Conservation (phyloP, 2,888 invertebrate genomes). For the Dendrolimus pini region DNA sequence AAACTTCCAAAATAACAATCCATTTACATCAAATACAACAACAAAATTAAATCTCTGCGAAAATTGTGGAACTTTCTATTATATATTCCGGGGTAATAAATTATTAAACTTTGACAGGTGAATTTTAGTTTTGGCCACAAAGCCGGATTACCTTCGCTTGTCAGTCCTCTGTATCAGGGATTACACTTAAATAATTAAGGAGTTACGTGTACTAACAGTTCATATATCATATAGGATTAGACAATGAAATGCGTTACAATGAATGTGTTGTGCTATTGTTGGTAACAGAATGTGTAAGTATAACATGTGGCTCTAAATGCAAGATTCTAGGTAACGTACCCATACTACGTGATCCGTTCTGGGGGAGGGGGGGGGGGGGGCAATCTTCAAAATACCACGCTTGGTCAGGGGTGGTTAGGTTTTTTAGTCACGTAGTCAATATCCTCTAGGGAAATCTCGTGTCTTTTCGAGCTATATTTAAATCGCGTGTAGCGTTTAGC, state of each 20-base stretch:
- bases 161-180: slow-evolving; percentile 18
- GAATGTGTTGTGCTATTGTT: not conserved
- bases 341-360: too few relatives aligned
- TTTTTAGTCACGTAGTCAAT: too few relatives aligned
- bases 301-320: too few relatives aligned
- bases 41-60: slow-evolving; percentile 8
- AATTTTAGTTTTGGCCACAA: slow-evolving; percentile 14
- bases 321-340: too few relatives aligned
- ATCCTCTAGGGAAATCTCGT: too few relatives aligned
- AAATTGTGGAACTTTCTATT: not conserved
- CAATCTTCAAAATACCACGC: too few relatives aligned
- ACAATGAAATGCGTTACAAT: not conserved
- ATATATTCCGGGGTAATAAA: slow-evolving; percentile 16
- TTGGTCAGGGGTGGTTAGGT: too few relatives aligned
- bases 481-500: too few relatives aligned
- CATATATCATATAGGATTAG: not conserved
- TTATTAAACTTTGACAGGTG: slow-evolving; percentile 20
- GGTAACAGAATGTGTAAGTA: too few relatives aligned
- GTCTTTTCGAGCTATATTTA: too few relatives aligned
- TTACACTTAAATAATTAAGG: slow-evolving; percentile 26
- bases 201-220: not conserved
- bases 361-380: too few relatives aligned
- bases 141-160: slow-evolving; percentile 13
- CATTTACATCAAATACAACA: not conserved
- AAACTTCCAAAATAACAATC: too few relatives aligned